Evolutionary conservation across 53 echinoderm and acorn worm genomes (phyloP), one percentile per base, ranked within the genome.

Genomic region (Echinarachnius parma): DNA sequence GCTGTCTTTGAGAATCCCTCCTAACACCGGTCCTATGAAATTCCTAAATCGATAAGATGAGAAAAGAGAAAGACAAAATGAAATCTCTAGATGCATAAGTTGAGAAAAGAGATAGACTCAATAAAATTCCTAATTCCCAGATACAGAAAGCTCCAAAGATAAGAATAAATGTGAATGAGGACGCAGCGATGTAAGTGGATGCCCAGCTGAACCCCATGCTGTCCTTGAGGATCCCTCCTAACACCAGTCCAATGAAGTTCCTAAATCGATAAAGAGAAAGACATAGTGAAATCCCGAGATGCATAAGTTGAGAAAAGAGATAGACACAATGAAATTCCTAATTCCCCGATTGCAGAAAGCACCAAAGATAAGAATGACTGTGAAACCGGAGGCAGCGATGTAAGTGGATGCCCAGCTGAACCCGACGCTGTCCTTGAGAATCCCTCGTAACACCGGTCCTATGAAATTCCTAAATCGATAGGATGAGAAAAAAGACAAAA

Each of bases 191-290:
- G 9, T 72, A 34, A 8, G 75, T 84, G 9, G 88, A 53, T n/a
- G 88, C 74, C 79, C 74, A 71, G 30, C 74, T 50, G 37, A 88
- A 88, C 23, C 60, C 66, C 9, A 75, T 27, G 3, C 25, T 39
- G 15, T 88, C 88, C 55, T 79, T 58, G 13, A 88, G 80, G 10
- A 60, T 21, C 35, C 88, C 88, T 11, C 84, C 88, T 11, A 62
- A 13, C 15, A 62, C 69, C 19, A 82, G 82, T 4, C 87, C 87
- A 15, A 78, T 33, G 46, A 87, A 81, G 22, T 63, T 82, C 55
- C 87, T 87, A 48, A n/a, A 55, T 28, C n/a, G 29, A 7, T 28
- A 18, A 46, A 48, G 24, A 4, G 13, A 49, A 49, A 49, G n/a
- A n/a, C n/a, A n/a, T n/a, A n/a, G n/a, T n/a, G n/a, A n/a, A n/a